These are phyloP conservation scores for Pontoporia blainvillei DNA, from an alignment of 2,113 vertebrate genomes.

Conservation along the genomic window DNA sequence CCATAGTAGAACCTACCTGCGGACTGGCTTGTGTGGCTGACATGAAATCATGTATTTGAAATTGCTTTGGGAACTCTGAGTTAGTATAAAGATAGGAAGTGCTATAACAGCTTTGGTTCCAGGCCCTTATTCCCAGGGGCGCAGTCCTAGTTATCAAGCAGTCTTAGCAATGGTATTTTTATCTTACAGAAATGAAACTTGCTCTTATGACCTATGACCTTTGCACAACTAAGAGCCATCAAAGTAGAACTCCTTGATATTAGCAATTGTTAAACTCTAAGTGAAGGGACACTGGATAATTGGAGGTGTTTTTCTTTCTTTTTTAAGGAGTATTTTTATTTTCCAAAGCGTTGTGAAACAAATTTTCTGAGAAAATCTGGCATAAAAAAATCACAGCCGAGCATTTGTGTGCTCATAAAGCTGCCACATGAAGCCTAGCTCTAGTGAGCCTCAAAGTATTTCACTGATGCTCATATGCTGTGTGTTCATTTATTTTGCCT, in stretches of 20 bases:
- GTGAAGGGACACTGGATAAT: neutral
- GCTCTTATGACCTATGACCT: neutral
- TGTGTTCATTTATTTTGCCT: neutral
- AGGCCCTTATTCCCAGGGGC: neutral
- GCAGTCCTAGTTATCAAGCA: neutral
- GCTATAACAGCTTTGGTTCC: neutral
- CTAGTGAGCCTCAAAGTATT: neutral
- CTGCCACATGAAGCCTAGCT: neutral
- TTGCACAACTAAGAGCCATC: neutral
- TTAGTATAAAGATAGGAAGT: constrained; percentile 6
- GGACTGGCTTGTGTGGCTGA: neutral
- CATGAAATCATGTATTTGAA: neutral
- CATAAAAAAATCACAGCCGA: neutral
- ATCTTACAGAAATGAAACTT: neutral
- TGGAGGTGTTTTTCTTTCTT: neutral
- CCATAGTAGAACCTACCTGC: neutral
- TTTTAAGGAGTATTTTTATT: neutral
- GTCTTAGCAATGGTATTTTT: neutral
- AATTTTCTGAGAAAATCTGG: neutral
- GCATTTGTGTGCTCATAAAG: neutral
- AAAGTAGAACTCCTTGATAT: neutral
- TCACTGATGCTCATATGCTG: neutral
- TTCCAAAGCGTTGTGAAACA: neutral
- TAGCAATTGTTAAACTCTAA: neutral
- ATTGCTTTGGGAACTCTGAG: neutral